Evolutionary conservation across 2,888 invertebrate species (phyloP).

Genomic region (Atherix ibis): DNA sequence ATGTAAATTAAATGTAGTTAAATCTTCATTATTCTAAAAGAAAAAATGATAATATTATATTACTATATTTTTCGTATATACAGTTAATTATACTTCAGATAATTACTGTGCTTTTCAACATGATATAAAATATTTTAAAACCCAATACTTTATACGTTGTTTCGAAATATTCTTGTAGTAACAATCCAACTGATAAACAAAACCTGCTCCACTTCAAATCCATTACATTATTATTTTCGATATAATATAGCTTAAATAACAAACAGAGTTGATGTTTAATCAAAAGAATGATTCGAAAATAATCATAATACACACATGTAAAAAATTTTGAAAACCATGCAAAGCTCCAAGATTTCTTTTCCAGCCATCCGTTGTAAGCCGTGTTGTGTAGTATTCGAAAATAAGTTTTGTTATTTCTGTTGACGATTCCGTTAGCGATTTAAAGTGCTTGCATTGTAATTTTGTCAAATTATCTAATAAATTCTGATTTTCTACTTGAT

Average conservation of each 20-base stretch:
- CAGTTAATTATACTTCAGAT: neutral
- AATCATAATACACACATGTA: slow-evolving; percentile 16
- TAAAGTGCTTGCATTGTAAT: neutral
- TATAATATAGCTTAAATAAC: slow-evolving; percentile 2
- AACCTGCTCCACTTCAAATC: slow-evolving; percentile 17
- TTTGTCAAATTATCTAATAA: slow-evolving; percentile 16
- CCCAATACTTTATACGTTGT: slow-evolving; percentile 21
- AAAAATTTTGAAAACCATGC: slow-evolving; percentile 21
- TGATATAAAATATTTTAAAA: slow-evolving; percentile 19
- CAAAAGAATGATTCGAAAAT: no score
- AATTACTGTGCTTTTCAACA: slow-evolving; percentile 20
- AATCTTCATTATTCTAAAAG: no score
- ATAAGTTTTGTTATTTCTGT: slow-evolving; percentile 9
- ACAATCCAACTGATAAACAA: slow-evolving; percentile 24
- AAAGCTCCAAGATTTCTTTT: slow-evolving; percentile 23
- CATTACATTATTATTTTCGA: slow-evolving; percentile 6
- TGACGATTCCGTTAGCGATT: neutral
- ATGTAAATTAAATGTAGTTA: no score
- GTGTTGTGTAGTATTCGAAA: slow-evolving; percentile 18
- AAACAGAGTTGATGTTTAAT: neutral
- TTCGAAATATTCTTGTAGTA: slow-evolving; percentile 22
- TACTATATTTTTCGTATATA: neutral
- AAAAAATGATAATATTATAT: neutral
- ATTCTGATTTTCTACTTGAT: slow-evolving; percentile 13
- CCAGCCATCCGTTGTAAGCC: slow-evolving; percentile 20